Evolutionary conservation across 2,888 invertebrate species (phyloP).

Genomic region (Lepidocyrtoides sp.): DNA sequence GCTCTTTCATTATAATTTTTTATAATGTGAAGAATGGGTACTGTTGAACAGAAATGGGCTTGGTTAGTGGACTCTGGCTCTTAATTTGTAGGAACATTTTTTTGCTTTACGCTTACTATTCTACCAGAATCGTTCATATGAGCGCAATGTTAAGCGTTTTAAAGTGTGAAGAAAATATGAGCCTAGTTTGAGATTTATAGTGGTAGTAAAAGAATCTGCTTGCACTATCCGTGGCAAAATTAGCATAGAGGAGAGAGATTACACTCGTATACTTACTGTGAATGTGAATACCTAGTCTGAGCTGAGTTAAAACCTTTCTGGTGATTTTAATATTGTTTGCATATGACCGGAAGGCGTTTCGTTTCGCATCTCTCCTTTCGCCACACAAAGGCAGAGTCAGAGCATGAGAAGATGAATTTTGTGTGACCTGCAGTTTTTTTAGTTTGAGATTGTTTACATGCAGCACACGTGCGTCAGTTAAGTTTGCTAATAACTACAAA

Average conservation of each 20-base stretch:
- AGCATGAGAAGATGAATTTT: conserved; percentile 38
- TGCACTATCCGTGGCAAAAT: conserved; percentile 14
- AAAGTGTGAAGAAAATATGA: conserved; percentile 39
- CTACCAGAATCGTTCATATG: not conserved
- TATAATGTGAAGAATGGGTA: not conserved
- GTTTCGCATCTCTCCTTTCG: conserved; percentile 29
- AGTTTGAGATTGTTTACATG: conserved; percentile 59
- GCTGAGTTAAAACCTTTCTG: not conserved
- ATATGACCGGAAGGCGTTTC: conserved; percentile 76
- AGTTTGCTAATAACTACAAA: conserved; percentile 44
- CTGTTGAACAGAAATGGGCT: not conserved
- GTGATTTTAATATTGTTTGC: conserved; percentile 63
- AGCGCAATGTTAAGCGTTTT: not conserved
- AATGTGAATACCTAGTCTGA: too few relatives aligned
- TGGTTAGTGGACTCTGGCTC: not conserved
- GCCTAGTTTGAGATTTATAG: not conserved
- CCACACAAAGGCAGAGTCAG: not conserved
- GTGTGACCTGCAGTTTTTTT: conserved; percentile 61
- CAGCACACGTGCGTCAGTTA: conserved; percentile 45
- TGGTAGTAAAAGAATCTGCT: not conserved
- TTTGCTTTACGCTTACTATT: not conserved
- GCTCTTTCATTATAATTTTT: not conserved
- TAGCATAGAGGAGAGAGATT: not conserved
- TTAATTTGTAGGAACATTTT: not conserved
- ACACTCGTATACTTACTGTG: too few relatives aligned